A percentile compares a stretch with the other conserved stretches of the same genome.
phyloP scores from a whole-genome alignment of 2,888 invertebrate species.

The Labia minor region DNA sequence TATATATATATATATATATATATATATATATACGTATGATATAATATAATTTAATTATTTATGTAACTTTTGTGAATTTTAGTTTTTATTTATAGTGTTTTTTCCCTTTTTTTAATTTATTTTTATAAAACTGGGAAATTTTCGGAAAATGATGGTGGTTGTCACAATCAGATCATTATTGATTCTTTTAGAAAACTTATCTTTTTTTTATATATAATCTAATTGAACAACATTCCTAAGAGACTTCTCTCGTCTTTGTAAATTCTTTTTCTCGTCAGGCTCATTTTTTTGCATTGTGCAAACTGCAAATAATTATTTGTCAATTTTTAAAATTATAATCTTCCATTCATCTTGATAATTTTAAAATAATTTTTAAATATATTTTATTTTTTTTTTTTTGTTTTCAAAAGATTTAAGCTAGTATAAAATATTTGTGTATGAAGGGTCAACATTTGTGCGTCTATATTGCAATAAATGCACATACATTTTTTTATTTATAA shows the following conservation, averaged over 20 bases:
- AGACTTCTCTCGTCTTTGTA: neutral
- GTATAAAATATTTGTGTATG: neutral
- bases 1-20: neutral
- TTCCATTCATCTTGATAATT: neutral
- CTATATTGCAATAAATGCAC: conserved; percentile 5
- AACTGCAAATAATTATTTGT: neutral
- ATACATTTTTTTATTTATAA: conserved; percentile 2
- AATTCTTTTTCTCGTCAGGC: neutral
- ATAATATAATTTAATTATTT: neutral
- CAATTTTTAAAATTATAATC: neutral
- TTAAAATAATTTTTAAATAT: neutral
- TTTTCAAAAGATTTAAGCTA: neutral
- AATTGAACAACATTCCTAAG: neutral
- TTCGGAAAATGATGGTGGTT: neutral
- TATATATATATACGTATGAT: neutral
- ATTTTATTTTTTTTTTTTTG: too few relatives aligned
- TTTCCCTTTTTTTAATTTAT: neutral
- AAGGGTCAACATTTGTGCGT: neutral
- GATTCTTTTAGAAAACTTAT: neutral
- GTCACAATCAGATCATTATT: neutral
- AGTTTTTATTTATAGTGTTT: neutral
- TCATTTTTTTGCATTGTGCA: neutral
- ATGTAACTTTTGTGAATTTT: neutral
- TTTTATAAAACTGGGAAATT: neutral
- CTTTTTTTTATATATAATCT: too few relatives aligned